Evolutionary conservation across 2,797 vertebrate genomes (phyloP).

Genomic region (Enteromius viviparus): DNA sequence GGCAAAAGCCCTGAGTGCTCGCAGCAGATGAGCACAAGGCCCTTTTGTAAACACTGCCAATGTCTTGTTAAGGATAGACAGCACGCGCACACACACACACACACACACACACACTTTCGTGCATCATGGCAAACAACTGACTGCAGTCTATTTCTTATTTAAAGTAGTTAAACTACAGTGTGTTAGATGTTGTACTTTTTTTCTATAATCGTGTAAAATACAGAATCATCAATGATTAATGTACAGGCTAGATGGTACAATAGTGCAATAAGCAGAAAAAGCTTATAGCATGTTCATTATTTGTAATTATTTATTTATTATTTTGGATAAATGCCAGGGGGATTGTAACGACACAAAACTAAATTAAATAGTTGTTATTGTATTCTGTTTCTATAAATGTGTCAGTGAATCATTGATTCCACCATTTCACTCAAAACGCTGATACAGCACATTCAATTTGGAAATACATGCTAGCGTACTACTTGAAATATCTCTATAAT

Average conservation of each 20-base stretch:
- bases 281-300: too few species aligned
- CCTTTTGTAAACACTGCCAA: slow-evolving; percentile 60
- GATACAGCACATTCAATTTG: not conserved
- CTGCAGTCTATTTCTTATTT: not conserved
- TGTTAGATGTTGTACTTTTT: not conserved
- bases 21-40: slow-evolving; percentile 53
- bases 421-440: not conserved
- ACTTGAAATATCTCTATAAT: not conserved
- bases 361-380: not conserved
- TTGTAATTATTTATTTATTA: too few species aligned
- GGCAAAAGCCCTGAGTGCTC: slow-evolving; percentile 51
- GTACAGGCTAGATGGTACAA: not conserved
- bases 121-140: not conserved
- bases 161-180: not conserved
- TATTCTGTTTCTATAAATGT: not conserved
- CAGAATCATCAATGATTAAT: not conserved
- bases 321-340: too few species aligned
- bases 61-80: slow-evolving; percentile 54
- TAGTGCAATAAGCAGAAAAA: not conserved
- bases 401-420: too few species aligned
- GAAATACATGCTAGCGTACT: not conserved
- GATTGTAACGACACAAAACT: not conserved
- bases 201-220: not conserved
- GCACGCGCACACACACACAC: slow-evolving; percentile 25
- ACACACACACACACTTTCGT: not conserved